Evolutionary conservation across 2,888 invertebrate genomes (phyloP).

Genomic region (Epinotia demarniana): DNA sequence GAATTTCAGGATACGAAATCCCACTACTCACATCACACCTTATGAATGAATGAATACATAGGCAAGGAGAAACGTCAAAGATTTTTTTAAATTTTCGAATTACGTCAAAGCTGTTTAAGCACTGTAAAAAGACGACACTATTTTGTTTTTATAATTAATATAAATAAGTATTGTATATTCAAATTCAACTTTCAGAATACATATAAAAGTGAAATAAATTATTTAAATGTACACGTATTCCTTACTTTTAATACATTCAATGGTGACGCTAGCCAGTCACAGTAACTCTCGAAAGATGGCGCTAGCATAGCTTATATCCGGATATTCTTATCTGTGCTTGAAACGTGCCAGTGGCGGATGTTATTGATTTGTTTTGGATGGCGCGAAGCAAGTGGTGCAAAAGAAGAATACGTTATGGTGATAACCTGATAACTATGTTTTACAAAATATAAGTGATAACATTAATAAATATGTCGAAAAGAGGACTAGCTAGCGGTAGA

Average conservation of each 20-base stretch:
- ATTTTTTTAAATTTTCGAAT: conserved; percentile 36
- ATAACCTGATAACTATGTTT: conserved; percentile 24
- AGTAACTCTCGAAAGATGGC: conserved; percentile 46
- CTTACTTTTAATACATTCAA: conserved; percentile 2
- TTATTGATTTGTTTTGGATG: conserved; percentile 62
- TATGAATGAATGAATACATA: conserved; percentile 52
- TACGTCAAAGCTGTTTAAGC: conserved; percentile 22
- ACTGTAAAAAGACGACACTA: conserved; percentile 5
- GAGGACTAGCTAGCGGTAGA: conserved; percentile 67
- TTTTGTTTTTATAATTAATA: not conserved
- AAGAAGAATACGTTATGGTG: conserved; percentile 29
- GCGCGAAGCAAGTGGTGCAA: conserved; percentile 58
- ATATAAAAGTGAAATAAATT: not conserved
- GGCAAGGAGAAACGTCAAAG: conserved; percentile 52
- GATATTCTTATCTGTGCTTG: conserved; percentile 35
- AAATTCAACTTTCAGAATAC: not conserved
- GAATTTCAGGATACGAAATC: conserved; percentile 59
- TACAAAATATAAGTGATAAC: conserved; percentile 27
- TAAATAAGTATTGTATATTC: not conserved
- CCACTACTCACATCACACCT: conserved; percentile 68
- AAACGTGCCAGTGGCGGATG: conserved; percentile 50
- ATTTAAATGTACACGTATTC: not conserved
- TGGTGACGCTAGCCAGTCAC: conserved; percentile 1
- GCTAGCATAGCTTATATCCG: conserved; percentile 36
- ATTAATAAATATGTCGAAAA: conserved; percentile 61